Conservation (phyloP, 2,888 invertebrate genomes). For the Nysson spinosus region DNA sequence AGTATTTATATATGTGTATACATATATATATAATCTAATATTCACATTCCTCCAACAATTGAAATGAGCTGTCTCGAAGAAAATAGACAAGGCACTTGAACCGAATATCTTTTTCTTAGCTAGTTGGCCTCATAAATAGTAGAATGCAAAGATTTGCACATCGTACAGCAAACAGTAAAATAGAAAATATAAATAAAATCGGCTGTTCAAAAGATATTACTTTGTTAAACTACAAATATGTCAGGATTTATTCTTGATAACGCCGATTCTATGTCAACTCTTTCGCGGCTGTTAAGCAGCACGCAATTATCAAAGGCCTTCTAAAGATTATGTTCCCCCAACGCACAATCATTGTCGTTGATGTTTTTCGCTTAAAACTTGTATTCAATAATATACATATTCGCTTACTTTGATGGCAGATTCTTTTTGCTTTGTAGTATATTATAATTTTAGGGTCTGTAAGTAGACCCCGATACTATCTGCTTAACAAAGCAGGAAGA, state of each 20-base stretch:
- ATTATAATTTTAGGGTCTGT: constrained; percentile 27
- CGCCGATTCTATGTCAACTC: constrained; percentile 45
- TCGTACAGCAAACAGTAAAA: constrained; percentile 59
- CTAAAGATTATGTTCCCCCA: constrained; percentile 57
- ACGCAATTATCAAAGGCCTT: constrained; percentile 52
- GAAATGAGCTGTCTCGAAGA: constrained; percentile 76
- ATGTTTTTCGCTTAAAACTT: constrained; percentile 22
- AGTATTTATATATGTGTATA: constrained; percentile 48
- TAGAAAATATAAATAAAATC: constrained; percentile 57
- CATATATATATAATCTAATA: constrained; percentile 66
- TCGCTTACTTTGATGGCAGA: constrained; percentile 33
- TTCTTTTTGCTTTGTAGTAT: constrained; percentile 22
- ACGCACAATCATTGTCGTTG: constrained; percentile 23
- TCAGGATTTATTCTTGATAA: constrained; percentile 41
- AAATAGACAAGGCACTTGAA: constrained; percentile 77
- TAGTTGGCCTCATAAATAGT: constrained; percentile 74
- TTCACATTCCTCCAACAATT: constrained; percentile 77
- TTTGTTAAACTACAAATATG: constrained; percentile 50
- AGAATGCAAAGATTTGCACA: constrained; percentile 62
- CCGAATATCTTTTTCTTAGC: constrained; percentile 74
- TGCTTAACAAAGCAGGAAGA: constrained; percentile 43
- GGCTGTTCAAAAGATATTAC: constrained; percentile 56
- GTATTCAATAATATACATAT: constrained; percentile 39
- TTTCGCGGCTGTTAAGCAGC: constrained; percentile 40
- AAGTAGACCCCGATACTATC: constrained; percentile 29